Percentiles rank a stretch among this genome's conserved stretches.
Evolutionary conservation across 1,140 invertebrate species (phyloP).

Genomic region (Camponotus floridanus): DNA sequence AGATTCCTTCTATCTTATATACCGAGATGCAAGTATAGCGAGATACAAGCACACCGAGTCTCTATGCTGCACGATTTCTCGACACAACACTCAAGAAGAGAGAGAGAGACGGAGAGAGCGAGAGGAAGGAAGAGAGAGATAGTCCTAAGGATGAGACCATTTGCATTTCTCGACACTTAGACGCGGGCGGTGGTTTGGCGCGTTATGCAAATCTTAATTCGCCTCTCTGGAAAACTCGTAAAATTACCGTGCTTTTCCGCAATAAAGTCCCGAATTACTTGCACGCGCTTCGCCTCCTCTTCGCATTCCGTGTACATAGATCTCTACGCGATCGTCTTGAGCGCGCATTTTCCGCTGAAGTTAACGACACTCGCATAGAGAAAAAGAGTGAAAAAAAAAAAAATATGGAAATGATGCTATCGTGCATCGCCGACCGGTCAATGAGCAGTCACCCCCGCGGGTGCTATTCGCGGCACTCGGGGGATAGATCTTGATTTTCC

Average conservation of each 20-base stretch:
- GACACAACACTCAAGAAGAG: neutral
- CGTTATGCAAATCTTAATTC: slow-evolving; percentile 80
- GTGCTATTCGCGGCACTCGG: slow-evolving; percentile 39
- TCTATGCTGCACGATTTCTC: neutral
- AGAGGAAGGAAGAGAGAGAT: neutral
- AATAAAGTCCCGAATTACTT: slow-evolving; percentile 71
- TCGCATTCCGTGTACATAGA: neutral
- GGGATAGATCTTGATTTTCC: slow-evolving; percentile 62
- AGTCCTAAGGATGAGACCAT: slow-evolving; percentile 62
- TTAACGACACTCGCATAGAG: slow-evolving; percentile 14
- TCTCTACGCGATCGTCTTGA: neutral
- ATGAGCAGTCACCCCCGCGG: neutral
- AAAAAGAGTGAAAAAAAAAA: neutral
- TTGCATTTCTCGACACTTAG: slow-evolving; percentile 77
- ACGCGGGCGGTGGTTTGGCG: slow-evolving; percentile 64
- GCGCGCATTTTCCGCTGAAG: neutral
- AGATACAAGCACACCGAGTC: slow-evolving; percentile 15
- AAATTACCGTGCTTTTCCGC: slow-evolving; percentile 74
- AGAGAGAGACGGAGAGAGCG: neutral
- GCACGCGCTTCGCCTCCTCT: slow-evolving; percentile 24
- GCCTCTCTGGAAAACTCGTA: slow-evolving; percentile 72
- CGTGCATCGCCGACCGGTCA: neutral
- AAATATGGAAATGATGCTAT: slow-evolving; percentile 33
- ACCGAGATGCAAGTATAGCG: neutral
- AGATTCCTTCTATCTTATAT: slow-evolving; percentile 13